Evolutionary conservation across 2,888 invertebrate species (phyloP).

Genomic region (Matsumyia berberina): DNA sequence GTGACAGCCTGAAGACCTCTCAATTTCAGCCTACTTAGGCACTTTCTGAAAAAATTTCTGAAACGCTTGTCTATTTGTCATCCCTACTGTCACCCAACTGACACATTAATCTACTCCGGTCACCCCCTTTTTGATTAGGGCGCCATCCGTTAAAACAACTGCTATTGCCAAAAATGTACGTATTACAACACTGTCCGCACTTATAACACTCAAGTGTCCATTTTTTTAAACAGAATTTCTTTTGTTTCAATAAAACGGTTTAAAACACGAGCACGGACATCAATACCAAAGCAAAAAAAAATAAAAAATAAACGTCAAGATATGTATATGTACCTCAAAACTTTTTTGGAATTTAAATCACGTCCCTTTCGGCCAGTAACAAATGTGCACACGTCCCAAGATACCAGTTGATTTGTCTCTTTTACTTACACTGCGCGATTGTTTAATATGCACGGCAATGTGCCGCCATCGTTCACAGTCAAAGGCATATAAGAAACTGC

Average conservation of each 20-base stretch:
- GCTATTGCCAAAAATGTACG: constrained; percentile 19
- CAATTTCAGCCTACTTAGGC: too few species aligned
- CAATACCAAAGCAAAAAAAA: constrained; percentile 34
- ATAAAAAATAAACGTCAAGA: constrained; percentile 31
- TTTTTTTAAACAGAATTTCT: constrained; percentile 17
- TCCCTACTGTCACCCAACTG: too few species aligned
- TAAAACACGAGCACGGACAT: constrained; percentile 48
- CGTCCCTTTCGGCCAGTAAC: constrained; percentile 50
- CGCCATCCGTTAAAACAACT: constrained; percentile 16
- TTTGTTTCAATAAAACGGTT: constrained; percentile 35
- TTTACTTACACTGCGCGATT: constrained; percentile 39
- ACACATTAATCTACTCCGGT: constrained; percentile 20
- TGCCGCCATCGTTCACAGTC: constrained; percentile 41
- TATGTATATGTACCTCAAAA: constrained; percentile 25
- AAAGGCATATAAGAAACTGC: constrained; percentile 32
- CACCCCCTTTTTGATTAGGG: neutral
- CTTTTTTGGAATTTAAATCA: constrained; percentile 55
- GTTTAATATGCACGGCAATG: constrained; percentile 59
- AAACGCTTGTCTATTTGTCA: too few species aligned
- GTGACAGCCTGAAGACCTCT: too few species aligned
- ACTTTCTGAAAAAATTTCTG: too few species aligned
- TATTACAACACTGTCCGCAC: too few species aligned
- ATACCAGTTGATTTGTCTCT: constrained; percentile 38
- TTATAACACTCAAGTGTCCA: neutral
- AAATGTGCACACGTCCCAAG: constrained; percentile 57